A percentile compares a stretch with the other conserved stretches of the same genome.
Evolutionary conservation across 2,888 invertebrate species (phyloP).

Genomic region (Ectemnius lituratus): DNA sequence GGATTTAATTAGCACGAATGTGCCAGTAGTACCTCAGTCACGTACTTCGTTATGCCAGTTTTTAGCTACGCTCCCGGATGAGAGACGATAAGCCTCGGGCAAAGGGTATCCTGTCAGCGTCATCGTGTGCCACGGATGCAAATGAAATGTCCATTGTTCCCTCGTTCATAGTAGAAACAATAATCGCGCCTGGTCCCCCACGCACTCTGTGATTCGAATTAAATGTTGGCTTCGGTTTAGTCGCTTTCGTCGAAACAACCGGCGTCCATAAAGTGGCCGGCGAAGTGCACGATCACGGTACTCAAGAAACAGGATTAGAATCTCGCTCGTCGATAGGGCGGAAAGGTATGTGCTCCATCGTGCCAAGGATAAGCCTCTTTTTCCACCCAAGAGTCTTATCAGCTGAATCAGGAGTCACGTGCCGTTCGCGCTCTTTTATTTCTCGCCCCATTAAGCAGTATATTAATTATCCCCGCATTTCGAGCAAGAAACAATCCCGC

Average conservation of each 20-base stretch:
- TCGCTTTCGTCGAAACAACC: constrained; percentile 9
- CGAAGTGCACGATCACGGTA: neutral
- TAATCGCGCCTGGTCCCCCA: constrained; percentile 6
- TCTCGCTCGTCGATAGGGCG: neutral
- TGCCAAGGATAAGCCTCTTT: constrained; percentile 26
- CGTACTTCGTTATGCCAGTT: neutral
- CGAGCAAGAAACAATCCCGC: constrained; percentile 29
- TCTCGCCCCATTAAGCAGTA: constrained; percentile 45
- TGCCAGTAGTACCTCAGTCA: too few relatives aligned
- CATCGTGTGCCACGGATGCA: constrained; percentile 13
- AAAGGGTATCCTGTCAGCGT: constrained; percentile 8
- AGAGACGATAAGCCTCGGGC: neutral
- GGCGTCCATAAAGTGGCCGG: constrained; percentile 23
- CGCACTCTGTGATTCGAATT: constrained; percentile 17
- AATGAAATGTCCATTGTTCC: constrained; percentile 26
- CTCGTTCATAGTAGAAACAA: constrained; percentile 26
- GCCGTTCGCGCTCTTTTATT: constrained; percentile 20
- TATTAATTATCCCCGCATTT: constrained; percentile 39
- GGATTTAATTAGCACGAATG: too few relatives aligned
- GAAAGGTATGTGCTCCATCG: constrained; percentile 12
- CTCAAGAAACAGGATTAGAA: constrained; percentile 8
- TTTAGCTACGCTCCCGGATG: neutral
- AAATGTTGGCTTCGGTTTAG: constrained; percentile 20
- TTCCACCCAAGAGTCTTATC: neutral
- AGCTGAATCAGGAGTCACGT: neutral